Evolutionary conservation across 2,113 vertebrate species (phyloP).

Genomic region (Taxidea taxus): DNA sequence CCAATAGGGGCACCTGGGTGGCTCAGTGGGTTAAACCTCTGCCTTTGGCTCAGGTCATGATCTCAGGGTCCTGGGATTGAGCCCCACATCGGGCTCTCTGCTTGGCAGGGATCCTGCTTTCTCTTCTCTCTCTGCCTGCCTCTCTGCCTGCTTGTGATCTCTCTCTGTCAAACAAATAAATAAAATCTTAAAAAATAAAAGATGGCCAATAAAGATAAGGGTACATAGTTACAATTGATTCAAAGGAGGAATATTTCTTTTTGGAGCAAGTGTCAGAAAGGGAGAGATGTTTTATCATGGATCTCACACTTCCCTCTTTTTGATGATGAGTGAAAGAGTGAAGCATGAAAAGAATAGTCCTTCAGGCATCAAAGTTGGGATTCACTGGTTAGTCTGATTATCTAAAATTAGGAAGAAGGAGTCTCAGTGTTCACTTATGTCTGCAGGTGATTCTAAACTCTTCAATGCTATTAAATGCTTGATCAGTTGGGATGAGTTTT

Average conservation of each 20-base stretch:
- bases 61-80: too few relatives aligned
- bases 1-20: too few relatives aligned
- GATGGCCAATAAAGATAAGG: neutral
- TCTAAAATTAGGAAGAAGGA: neutral
- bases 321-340: neutral
- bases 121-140: too few relatives aligned
- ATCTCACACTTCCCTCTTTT: neutral
- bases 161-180: too few relatives aligned
- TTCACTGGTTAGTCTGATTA: neutral
- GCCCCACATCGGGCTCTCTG: too few relatives aligned
- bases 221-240: neutral
- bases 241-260: neutral
- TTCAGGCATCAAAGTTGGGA: neutral
- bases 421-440: neutral
- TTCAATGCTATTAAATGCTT: neutral
- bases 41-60: too few relatives aligned
- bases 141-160: too few relatives aligned
- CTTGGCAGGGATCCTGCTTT: too few relatives aligned
- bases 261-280: neutral
- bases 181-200: too few relatives aligned
- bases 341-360: neutral
- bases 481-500: neutral
- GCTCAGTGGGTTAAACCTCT: too few relatives aligned
- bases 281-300: neutral
- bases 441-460: neutral